Evolutionary conservation across 1,140 invertebrate species (phyloP), one percentile per base, ranked within the genome.

Genomic region (Plectrocnemia conspersa): DNA sequence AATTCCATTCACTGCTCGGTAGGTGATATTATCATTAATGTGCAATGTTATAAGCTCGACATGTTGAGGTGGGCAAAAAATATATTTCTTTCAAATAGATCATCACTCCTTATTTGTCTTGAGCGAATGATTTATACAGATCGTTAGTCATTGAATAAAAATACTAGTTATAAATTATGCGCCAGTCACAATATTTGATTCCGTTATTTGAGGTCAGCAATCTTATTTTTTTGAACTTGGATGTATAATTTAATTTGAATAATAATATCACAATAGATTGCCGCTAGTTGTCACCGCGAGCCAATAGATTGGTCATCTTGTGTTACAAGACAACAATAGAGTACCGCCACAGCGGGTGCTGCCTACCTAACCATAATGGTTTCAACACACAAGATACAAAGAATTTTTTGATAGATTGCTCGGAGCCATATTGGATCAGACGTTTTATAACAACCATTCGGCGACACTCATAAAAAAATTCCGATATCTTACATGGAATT

Each of bases 281-380:
- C n/a, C n/a, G n/a, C n/a, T n/a, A n/a, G n/a, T n/a, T 19, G 40
- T 22, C 2, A 48, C 45, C 18, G 15, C 45, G 27, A 48, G 45
- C 45, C 29, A 4, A 16, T 24, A n/a, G n/a, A n/a, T n/a, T n/a
- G n/a, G n/a, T n/a, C n/a, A 21, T 45, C 42, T 38, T 24, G 33
- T 16, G 35, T 16, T 35, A 15, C 27, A 55, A 22, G 53, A 22
- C 53, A 56, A 56, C 58, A 56, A 56, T 56, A 53, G 58, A 24
- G 16, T 54, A 53, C 54, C 58, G 44, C 47, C 58, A 36, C 58
- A 60, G 58, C 58, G 40, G 58, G 58, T 46, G 35, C 45, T 54
- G 35, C 53, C 49, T 35, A 52, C 41, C 41, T 24, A 24, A 44
- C 41, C 41, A 50, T 52, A 52, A 52, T 52, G 24, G 36, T 52